Evolutionary conservation across 2,113 vertebrate genomes (phyloP), one percentile per base, ranked within the genome.

Genomic region (Silurus asotus): DNA sequence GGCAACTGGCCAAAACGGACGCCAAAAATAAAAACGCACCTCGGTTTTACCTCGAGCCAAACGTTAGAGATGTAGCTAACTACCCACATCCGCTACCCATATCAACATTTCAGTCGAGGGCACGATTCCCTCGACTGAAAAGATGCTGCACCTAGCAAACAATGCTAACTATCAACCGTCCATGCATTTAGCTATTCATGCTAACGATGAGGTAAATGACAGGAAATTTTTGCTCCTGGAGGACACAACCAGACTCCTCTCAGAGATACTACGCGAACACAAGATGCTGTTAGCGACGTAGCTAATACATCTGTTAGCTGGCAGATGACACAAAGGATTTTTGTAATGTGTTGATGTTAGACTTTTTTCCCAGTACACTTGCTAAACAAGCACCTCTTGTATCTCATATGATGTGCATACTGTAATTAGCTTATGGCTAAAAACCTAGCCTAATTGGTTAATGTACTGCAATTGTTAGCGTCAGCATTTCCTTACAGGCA

Each of bases 1-100:
- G 74, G 74, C 74, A 77, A 55, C 74, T 55, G 51, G 74, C 49
- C 23, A 76, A 76, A 53, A 53, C n/a, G 11, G 20, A 74, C 70
- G 11, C 25, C 2, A 48, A 48, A 72, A 48, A 19, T 8, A 19
- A 0, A 65, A 11, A 11, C 11, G 2, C 64, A 51, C 13, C 23
- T 25, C 13, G 55, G 5, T 55, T 53, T 77, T 77, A 56, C 51
- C 15, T 77, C 3, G 28, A 25, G 6, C 5, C 17, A 1, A 6
- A 77, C 11, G 74, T 7, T 75, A 53, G 2, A 0, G 11, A 3
- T 14, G 13, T 53, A 51, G 49, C 72, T n/a, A 76, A 23, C 11
- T 25, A 49, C 19, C 20, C 9, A 23, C 23, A 23, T n/a, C 72
- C 19, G 6, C 67, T 17, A 19, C 2, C 14, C 1, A 14, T 49